Evolutionary conservation across 1,140 invertebrate species (phyloP), one percentile per base, ranked within the genome.

Genomic region (Mesaphorura yosii): DNA sequence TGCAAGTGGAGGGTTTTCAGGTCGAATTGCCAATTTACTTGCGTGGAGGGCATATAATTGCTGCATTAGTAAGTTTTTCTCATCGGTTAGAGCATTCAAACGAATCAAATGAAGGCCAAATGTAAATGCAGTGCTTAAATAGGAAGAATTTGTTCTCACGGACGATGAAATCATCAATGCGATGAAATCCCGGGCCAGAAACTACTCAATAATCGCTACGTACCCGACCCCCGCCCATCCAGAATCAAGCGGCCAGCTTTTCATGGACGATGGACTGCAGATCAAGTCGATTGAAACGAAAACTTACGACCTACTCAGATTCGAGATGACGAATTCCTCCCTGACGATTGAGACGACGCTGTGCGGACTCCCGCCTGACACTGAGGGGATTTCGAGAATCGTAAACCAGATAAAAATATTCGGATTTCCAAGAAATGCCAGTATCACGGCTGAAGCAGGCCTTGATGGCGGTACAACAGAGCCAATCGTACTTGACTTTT

Each of bases 61-160:
- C 58, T 6, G 45, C 28, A 15, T 26, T 59, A 25, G 53, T 56
- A 49, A 51, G 5, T 47, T 22, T 38, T n/a, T n/a, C n/a, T n/a
- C n/a, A n/a, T n/a, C n/a, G n/a, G n/a, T n/a, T n/a, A n/a, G n/a
- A n/a, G n/a, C n/a, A n/a, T n/a, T n/a, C n/a, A n/a, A n/a, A n/a
- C n/a, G n/a, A n/a, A n/a, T n/a, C n/a, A n/a, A n/a, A n/a, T n/a
- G n/a, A n/a, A n/a, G n/a, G n/a, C n/a, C n/a, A n/a, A n/a, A n/a
- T n/a, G n/a, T n/a, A n/a, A n/a, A n/a, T n/a, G n/a, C n/a, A n/a
- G n/a, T n/a, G n/a, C n/a, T n/a, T n/a, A n/a, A n/a, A n/a, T n/a
- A n/a, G n/a, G n/a, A n/a, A n/a, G n/a, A n/a, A n/a, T n/a, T n/a
- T n/a, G n/a, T n/a, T n/a, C n/a, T n/a, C n/a, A n/a, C n/a, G n/a